Conservation (phyloP, 1,140 invertebrate species). For the Chrysomallon squamiferum region DNA sequence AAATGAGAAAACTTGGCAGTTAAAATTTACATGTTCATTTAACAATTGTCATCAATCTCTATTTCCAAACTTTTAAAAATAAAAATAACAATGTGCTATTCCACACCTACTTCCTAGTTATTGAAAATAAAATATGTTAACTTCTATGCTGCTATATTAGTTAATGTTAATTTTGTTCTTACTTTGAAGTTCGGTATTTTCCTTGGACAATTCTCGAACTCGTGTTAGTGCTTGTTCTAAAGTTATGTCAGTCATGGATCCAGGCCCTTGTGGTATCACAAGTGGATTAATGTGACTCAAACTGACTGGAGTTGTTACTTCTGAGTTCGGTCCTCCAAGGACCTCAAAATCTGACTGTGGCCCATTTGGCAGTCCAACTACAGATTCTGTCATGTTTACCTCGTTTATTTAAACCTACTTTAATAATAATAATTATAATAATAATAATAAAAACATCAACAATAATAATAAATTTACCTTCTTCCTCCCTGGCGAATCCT, state of each 20-base stretch:
- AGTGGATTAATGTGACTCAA: constrained; percentile 2
- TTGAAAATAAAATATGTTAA: background rate
- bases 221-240: constrained; percentile 37
- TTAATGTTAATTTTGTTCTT: background rate
- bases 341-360: background rate
- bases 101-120: background rate
- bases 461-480: too few relatives aligned
- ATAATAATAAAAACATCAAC: too few relatives aligned
- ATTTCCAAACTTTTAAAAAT: background rate
- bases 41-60: background rate
- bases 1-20: background rate
- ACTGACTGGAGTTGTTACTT: background rate
- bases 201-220: constrained; percentile 35
- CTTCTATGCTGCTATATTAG: background rate
- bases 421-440: too few relatives aligned
- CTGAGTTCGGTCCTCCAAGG: background rate
- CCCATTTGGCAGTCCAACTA: background rate
- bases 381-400: too few relatives aligned
- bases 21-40: background rate
- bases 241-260: constrained; percentile 32
- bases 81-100: background rate
- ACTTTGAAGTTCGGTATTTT: constrained; percentile 43
- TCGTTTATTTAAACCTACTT: too few relatives aligned
- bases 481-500: too few relatives aligned
- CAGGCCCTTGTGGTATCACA: background rate